phyloP scores from a whole-genome alignment of 2,797 vertebrate genomes.

The Garrulus glandarius region DNA sequence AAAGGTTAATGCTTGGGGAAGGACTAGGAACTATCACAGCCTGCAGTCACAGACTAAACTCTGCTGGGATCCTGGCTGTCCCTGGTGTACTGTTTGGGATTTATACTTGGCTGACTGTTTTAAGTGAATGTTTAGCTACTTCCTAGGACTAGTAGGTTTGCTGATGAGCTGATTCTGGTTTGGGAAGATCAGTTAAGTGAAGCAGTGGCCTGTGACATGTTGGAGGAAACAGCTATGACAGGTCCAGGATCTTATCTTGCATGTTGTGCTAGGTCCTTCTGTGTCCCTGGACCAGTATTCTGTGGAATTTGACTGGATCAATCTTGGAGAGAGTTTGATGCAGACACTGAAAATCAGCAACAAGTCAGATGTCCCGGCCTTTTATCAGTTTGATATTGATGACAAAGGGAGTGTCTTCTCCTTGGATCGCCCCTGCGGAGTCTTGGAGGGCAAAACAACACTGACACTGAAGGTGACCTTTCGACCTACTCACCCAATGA shows the following conservation, averaged over 20 bases:
- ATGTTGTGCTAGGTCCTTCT: constrained; percentile 78
- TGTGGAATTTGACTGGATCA: constrained; percentile 83
- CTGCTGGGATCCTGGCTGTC: background rate
- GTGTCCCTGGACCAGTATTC: constrained; percentile 77
- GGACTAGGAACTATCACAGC: background rate
- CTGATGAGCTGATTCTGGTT: background rate
- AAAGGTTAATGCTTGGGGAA: background rate
- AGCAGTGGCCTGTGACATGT: background rate
- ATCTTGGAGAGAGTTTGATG: constrained; percentile 64
- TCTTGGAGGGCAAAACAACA: constrained; percentile 72
- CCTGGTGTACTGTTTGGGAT: background rate
- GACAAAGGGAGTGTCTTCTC: constrained; percentile 85
- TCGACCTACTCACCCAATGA: constrained; percentile 78
- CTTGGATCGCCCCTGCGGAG: constrained; percentile 78
- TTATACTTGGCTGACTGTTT: background rate
- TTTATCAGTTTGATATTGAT: constrained; percentile 89
- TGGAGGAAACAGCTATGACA: background rate
- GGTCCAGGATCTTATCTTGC: background rate
- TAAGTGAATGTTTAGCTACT: background rate
- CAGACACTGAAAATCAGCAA: constrained; percentile 82
- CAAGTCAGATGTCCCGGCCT: constrained; percentile 72
- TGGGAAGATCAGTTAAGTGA: background rate
- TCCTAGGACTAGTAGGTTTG: background rate
- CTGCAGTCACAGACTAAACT: background rate
- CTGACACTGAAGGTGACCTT: constrained; percentile 78